A percentile compares a stretch with the other conserved stretches of the same genome.
These are phyloP conservation scores for Littorina saxatilis DNA, from an alignment of 1,140 invertebrate genomes.

Conservation along the genomic window DNA sequence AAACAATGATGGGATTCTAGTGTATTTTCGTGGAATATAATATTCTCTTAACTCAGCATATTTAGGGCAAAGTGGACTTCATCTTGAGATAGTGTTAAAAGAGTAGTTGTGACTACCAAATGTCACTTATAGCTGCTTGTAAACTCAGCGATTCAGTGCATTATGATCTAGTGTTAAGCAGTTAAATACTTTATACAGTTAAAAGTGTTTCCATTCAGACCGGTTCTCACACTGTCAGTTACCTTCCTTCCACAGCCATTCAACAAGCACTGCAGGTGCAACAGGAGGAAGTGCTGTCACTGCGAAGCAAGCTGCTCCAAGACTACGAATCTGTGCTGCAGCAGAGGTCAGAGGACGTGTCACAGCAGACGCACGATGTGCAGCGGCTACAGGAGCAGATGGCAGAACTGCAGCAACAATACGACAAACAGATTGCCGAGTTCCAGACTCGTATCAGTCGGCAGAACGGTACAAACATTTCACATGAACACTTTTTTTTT, in stretches of 20 bases:
- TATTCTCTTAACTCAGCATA: no score
- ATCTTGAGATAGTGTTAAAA: no score
- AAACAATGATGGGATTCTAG: no score
- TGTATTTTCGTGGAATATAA: no score
- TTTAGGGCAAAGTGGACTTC: no score
- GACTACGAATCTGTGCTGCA: constrained; percentile 63
- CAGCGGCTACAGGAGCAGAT: constrained; percentile 61
- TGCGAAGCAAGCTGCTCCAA: constrained; percentile 54
- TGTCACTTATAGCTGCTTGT: no score
- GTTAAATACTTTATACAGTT: no score
- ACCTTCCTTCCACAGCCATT: constrained; percentile 58
- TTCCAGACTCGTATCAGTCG: constrained; percentile 41
- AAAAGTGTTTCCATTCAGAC: no score
- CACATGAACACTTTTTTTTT: background rate
- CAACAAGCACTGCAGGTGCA: constrained; percentile 56
- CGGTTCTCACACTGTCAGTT: no score
- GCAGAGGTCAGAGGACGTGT: constrained; percentile 50
- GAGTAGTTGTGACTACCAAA: no score
- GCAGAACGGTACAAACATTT: constrained; percentile 13
- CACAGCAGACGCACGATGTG: constrained; percentile 58
- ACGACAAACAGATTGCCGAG: constrained; percentile 55
- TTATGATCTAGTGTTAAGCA: no score
- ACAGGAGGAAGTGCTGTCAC: constrained; percentile 58
- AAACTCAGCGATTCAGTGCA: no score
- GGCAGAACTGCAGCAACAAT: constrained; percentile 56